These are phyloP conservation scores for Cryptocephalus moraei DNA, from an alignment of 2,888 invertebrate genomes.

Conservation along the genomic window DNA sequence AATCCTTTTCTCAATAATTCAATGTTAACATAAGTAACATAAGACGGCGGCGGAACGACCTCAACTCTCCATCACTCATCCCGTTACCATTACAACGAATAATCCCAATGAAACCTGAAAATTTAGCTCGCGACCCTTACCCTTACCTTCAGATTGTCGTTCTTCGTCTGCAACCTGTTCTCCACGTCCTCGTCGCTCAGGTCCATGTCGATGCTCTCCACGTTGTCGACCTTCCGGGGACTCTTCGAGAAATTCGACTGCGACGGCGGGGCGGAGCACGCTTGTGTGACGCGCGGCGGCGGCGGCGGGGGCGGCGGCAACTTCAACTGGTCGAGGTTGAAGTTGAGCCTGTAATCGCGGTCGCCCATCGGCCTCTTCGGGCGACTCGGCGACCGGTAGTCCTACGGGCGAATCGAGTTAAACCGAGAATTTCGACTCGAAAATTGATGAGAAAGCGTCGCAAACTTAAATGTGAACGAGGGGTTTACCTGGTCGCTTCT, in stretches of 20 bases:
- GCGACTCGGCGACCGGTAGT: constrained; percentile 21
- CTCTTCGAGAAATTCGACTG: not conserved
- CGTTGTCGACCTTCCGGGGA: constrained; percentile 47
- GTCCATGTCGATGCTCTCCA: constrained; percentile 79
- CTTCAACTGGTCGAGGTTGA: constrained; percentile 29
- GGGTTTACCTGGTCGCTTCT: constrained; percentile 16
- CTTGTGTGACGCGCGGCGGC: constrained; percentile 26
- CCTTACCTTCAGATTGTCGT: constrained; percentile 13
- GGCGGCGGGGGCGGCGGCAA: constrained; percentile 43
- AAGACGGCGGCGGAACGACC: too few species aligned
- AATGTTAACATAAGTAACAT: too few species aligned
- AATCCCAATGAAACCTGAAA: too few species aligned
- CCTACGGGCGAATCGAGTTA: constrained; percentile 13
- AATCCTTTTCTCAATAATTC: too few species aligned
- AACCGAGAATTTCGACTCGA: not conserved
- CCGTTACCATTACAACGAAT: too few species aligned
- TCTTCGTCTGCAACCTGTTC: constrained; percentile 5
- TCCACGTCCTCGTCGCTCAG: constrained; percentile 66
- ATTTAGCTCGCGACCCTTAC: too few species aligned
- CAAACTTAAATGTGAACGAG: too few species aligned
- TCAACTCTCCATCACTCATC: too few species aligned
- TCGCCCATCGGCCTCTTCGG: constrained; percentile 15
- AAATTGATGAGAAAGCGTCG: not conserved
- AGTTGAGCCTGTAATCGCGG: constrained; percentile 32
- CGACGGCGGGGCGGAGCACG: constrained; percentile 4